Base-by-base conservation (phyloP, 2,113 vertebrate species). In the Octodon degus region DNA sequence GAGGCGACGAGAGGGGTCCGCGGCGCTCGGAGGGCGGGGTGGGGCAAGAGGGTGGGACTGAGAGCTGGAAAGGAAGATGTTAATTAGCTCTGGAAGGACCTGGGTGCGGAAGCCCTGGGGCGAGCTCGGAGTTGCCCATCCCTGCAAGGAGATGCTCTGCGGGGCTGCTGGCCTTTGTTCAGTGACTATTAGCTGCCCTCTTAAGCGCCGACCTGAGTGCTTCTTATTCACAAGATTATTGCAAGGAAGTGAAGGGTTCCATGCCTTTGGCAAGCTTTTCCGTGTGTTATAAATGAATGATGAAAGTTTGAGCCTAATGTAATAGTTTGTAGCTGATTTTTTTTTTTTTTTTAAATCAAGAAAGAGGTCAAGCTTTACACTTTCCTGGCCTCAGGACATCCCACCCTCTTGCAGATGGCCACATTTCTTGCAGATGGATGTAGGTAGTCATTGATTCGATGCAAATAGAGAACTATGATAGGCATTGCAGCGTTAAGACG, bases 261-360 rank as follows among this genome's bases (percentile, higher is more conserved):
- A 37, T 8, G 91, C 63, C 14, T 58, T 50, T 19, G 89, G 77
- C 72, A 20, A 22, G 63, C 93, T 94, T 93, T 97, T 80, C 95
- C 94, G 72, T 12, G 0, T 25, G 79, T 65, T 87, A 37, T 53
- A 94, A 89, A 92, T 40, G 83, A 12, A 14, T 89, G 74, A n/a
- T n/a, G 79, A 91, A 93, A 83, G 50, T 17, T 34, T 43, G 47
- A 81, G 65, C 37, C 67, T 89, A 80, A 20, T 50, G 32, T 81
- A 94, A 90, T 62, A 70, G n/a, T 55, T 47, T 82, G 40, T 40
- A 27, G 63, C n/a, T 94, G 4, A 0, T 40, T 90, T 94, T 87
- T 19, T 50, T 50, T 40, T 90, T 94, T 87, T 50, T 50, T 40
- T 90, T 94, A 84, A 19, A 88, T 96, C 58, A 80, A 80, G 58